Conservation (phyloP, 2,888 invertebrate genomes). For the Machimus atricapillus region DNA sequence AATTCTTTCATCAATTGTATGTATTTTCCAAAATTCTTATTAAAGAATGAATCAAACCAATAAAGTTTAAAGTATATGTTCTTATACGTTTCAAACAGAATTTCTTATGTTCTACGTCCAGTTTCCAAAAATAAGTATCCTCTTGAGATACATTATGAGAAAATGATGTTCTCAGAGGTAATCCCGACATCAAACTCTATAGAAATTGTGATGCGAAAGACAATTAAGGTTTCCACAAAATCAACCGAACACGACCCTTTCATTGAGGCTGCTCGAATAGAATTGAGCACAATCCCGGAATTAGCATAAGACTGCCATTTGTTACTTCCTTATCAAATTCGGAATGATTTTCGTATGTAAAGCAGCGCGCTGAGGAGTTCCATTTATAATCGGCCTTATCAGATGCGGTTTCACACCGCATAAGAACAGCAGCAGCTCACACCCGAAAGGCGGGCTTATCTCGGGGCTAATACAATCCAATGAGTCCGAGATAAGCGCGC, state of each 20-base stretch:
- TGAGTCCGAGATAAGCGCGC: not conserved
- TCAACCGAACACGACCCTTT: not conserved
- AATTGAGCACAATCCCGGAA: not conserved
- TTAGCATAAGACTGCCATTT: not conserved
- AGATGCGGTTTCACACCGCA: not conserved
- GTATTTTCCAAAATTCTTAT: not conserved
- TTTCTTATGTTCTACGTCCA: not conserved
- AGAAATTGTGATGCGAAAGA: not conserved
- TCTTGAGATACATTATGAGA: not conserved
- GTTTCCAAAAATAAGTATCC: not conserved
- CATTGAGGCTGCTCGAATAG: not conserved
- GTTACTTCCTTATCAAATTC: not conserved
- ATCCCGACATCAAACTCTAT: not conserved
- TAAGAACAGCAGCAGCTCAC: slow-evolving; percentile 31
- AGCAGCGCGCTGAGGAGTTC: not conserved
- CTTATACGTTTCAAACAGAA: not conserved
- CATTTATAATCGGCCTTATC: slow-evolving; percentile 9
- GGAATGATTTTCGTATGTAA: slow-evolving; percentile 6
- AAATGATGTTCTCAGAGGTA: not conserved
- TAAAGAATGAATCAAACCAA: too few species aligned
- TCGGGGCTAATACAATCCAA: slow-evolving; percentile 33
- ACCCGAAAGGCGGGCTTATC: slow-evolving; percentile 17
- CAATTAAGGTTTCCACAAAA: not conserved
- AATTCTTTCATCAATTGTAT: not conserved
- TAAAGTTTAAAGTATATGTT: not conserved